Conservation (phyloP, 2,888 invertebrate species). For the Itoplectis maculator region DNA sequence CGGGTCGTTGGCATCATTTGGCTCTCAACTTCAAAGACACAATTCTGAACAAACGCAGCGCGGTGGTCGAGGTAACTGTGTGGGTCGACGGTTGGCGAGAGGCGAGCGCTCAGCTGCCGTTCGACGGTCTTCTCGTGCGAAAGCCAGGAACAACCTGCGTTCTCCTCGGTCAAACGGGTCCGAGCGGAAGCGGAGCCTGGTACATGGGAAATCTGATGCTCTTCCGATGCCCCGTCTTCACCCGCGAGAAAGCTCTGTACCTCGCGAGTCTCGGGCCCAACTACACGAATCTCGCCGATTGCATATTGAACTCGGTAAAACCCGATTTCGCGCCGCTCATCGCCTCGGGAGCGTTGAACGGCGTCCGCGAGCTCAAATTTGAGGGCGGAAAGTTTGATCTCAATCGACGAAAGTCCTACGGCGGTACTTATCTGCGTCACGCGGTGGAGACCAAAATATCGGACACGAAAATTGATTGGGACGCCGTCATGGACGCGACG, state of each 20-base stretch:
- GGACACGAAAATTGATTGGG: conserved; percentile 87
- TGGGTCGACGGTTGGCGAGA: conserved; percentile 87
- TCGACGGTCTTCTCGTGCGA: conserved; percentile 87
- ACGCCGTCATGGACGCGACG: conserved; percentile 87
- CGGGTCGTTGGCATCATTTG: conserved; percentile 86
- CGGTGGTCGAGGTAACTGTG: conserved; percentile 87
- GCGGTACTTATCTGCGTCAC: conserved; percentile 78
- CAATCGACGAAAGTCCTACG: conserved; percentile 79
- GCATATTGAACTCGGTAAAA: conserved; percentile 80
- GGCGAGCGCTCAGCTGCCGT: conserved; percentile 86
- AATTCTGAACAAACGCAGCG: conserved; percentile 86
- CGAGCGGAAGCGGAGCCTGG: conserved; percentile 84
- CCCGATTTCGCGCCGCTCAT: conserved; percentile 83
- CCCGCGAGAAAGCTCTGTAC: conserved; percentile 86
- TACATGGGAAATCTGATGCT: conserved; percentile 86
- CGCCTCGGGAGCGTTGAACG: conserved; percentile 81
- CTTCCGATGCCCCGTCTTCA: conserved; percentile 86
- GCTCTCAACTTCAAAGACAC: conserved; percentile 87
- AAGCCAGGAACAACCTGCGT: conserved; percentile 87
- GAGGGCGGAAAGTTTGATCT: conserved; percentile 80
- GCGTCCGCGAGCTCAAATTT: conserved; percentile 78
- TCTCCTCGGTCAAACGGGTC: conserved; percentile 85
- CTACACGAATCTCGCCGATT: conserved; percentile 84
- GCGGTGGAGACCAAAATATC: conserved; percentile 79
- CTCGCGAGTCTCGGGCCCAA: conserved; percentile 86